phyloP scores from a whole-genome alignment of 2,797 vertebrate species.

The Orientallactaga sibirica region DNA sequence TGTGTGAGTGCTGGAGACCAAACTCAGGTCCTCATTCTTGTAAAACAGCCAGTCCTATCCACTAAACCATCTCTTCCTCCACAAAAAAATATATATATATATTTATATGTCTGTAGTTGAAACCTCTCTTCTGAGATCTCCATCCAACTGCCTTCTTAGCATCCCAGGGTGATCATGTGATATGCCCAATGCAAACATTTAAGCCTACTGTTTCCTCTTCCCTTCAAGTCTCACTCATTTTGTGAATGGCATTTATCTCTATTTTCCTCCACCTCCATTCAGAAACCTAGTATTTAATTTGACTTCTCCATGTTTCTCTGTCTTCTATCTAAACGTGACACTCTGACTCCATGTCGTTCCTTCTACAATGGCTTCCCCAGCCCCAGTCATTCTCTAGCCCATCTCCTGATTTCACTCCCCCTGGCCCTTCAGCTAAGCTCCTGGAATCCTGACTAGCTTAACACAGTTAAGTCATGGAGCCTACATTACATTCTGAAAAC shows the following conservation, averaged over 20 bases:
- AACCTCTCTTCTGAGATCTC: not conserved
- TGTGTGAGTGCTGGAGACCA: too few species aligned
- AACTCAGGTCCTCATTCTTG: too few species aligned
- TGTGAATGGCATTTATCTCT: not conserved
- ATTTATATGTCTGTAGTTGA: too few species aligned
- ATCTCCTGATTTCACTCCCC: not conserved
- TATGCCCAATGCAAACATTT: not conserved
- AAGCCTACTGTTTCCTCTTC: not conserved
- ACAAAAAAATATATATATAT: not conserved
- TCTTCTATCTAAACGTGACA: not conserved
- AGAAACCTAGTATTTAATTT: not conserved
- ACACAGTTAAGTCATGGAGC: not conserved
- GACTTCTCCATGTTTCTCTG: not conserved
- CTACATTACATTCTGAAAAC: not conserved
- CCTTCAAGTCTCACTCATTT: not conserved
- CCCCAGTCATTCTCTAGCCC: not conserved
- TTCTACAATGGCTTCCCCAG: not conserved
- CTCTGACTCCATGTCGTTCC: not conserved
- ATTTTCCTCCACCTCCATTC: not conserved
- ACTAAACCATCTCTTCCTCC: too few species aligned
- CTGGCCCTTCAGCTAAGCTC: not conserved
- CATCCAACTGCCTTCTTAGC: not conserved
- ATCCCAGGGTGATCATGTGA: not conserved
- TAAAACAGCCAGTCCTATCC: too few species aligned
- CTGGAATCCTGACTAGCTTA: not conserved